Conservation (phyloP, 2,888 invertebrate genomes). For the Trissoscelio sp. region DNA sequence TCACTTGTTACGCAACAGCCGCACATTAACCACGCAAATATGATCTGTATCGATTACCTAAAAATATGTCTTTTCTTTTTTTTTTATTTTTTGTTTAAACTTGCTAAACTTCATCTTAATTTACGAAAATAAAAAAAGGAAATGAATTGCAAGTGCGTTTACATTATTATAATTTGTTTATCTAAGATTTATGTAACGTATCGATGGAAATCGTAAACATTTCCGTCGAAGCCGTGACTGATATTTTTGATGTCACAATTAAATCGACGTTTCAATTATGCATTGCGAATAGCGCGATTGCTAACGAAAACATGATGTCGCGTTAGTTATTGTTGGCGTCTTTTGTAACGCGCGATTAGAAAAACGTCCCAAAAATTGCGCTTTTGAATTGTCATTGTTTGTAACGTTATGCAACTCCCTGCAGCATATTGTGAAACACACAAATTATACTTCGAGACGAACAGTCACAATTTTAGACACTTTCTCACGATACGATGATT, state of each 20-base stretch:
- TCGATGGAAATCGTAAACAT: conserved; percentile 4
- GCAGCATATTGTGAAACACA: conserved; percentile 1
- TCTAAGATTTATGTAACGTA: conserved; percentile 41
- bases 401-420: neutral
- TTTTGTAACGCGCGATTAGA: conserved; percentile 1
- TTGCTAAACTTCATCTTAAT: conserved; percentile 13
- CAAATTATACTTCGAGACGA: neutral
- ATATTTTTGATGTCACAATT: conserved; percentile 12
- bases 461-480: conserved; percentile 20
- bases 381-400: conserved; percentile 13
- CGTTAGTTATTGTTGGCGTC: conserved; percentile 14
- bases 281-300: neutral
- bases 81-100: conserved; percentile 13
- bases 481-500: conserved; percentile 16
- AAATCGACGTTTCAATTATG: conserved; percentile 1
- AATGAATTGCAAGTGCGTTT: conserved; percentile 32
- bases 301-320: neutral
- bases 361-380: neutral
- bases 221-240: conserved; percentile 9
- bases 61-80: conserved; percentile 39
- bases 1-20: conserved; percentile 58
- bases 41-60: conserved; percentile 62
- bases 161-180: conserved; percentile 50
- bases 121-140: no score
- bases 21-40: conserved; percentile 56